Conservation (phyloP, 2,113 vertebrate species). For the Colaptes auratus region DNA sequence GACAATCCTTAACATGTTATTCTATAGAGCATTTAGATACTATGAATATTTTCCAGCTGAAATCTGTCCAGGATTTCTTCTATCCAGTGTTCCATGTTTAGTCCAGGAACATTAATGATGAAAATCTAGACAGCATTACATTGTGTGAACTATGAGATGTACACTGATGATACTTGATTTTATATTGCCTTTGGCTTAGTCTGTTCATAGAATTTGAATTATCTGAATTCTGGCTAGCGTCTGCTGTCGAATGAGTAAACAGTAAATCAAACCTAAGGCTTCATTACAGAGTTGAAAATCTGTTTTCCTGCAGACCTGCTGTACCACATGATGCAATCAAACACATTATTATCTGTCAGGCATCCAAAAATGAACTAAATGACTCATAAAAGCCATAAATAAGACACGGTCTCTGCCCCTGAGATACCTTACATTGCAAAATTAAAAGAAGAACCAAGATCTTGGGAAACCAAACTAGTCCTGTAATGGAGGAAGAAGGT, state of each 20-base stretch:
- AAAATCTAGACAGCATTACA: constrained; percentile 76
- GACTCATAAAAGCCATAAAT: constrained; percentile 51
- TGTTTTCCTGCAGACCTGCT: constrained; percentile 43
- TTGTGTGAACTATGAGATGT: constrained; percentile 70
- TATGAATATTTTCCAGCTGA: constrained; percentile 69
- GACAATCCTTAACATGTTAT: constrained; percentile 58
- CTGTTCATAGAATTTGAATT: constrained; percentile 45
- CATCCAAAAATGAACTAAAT: constrained; percentile 37
- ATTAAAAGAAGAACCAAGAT: constrained; percentile 4
- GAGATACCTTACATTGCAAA: neutral
- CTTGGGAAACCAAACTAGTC: neutral
- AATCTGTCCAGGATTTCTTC: constrained; percentile 63
- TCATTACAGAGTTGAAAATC: constrained; percentile 26
- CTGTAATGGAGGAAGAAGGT: neutral
- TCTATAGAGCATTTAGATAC: constrained; percentile 60
- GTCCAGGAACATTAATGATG: constrained; percentile 71
- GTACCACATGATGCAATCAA: constrained; percentile 54
- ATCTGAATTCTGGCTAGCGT: constrained; percentile 55
- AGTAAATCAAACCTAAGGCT: constrained; percentile 57
- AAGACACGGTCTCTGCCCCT: neutral
- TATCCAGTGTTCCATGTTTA: constrained; percentile 34
- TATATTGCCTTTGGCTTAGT: constrained; percentile 73
- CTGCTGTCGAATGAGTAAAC: constrained; percentile 44
- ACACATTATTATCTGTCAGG: constrained; percentile 40
- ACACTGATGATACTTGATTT: constrained; percentile 49